These are phyloP conservation scores for Chrysotoxum bicinctum DNA, from an alignment of 2,888 invertebrate species.

Conservation along the genomic window DNA sequence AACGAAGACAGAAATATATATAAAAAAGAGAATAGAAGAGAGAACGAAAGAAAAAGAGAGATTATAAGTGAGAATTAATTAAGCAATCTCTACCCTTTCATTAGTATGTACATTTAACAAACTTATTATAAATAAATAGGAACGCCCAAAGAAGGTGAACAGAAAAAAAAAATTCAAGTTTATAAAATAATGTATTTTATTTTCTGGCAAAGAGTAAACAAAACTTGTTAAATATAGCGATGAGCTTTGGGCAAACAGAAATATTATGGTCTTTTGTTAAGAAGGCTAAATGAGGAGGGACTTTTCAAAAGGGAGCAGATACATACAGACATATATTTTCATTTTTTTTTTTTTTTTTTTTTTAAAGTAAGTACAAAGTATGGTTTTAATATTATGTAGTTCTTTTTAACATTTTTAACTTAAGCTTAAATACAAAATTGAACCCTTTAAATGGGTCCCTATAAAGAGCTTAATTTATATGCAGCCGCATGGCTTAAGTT, in stretches of 20 bases:
- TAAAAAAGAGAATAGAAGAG: neutral
- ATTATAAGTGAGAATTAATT: conserved; percentile 19
- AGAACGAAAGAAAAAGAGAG: neutral
- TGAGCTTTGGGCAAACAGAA: neutral
- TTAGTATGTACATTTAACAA: conserved; percentile 16
- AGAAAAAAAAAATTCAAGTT: neutral
- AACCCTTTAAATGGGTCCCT: no score
- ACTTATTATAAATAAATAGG: neutral
- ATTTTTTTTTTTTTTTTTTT: no score
- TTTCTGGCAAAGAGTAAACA: neutral
- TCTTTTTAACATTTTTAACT: no score
- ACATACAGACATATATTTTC: no score
- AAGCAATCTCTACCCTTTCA: conserved; percentile 14
- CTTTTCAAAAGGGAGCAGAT: no score
- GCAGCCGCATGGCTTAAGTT: no score
- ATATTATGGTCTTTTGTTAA: neutral
- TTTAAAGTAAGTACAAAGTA: no score
- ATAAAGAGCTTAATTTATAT: no score
- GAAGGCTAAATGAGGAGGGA: neutral
- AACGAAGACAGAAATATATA: neutral
- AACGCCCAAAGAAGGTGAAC: conserved; percentile 1
- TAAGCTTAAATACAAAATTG: no score
- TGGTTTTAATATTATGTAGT: no score
- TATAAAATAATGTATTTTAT: neutral
- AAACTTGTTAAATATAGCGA: neutral